Evolutionary conservation across 2,888 invertebrate species (phyloP).

Genomic region (Tiliacea aurago): DNA sequence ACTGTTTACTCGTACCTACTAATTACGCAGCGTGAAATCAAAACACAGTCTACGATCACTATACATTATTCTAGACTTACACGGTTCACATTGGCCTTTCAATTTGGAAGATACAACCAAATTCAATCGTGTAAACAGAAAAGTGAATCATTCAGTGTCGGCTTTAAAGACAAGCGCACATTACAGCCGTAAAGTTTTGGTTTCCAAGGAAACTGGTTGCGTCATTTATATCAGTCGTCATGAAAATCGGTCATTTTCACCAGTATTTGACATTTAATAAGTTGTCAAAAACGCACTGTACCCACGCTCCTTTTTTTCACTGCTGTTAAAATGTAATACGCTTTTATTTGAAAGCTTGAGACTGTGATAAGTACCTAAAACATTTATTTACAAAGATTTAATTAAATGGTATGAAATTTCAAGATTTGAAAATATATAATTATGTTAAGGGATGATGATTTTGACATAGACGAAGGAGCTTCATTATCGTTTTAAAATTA

Average conservation of each 20-base stretch:
- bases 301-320: no score
- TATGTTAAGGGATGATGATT: no score
- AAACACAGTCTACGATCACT: background rate
- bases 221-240: background rate
- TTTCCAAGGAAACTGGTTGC: background rate
- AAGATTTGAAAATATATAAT: no score
- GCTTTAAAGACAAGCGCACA: background rate
- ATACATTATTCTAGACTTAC: background rate
- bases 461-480: no score
- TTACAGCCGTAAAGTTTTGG: background rate
- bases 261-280: background rate
- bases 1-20: background rate
- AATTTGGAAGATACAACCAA: background rate
- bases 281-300: no score
- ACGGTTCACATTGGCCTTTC: background rate
- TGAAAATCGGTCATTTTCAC: background rate
- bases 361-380: no score
- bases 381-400: no score
- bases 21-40: slow-evolving; percentile 13
- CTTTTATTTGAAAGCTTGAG: no score
- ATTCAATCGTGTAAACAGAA: background rate
- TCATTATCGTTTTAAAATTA: no score
- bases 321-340: no score
- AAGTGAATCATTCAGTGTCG: background rate
- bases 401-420: no score